Base-by-base conservation (phyloP, 2,797 vertebrate species). In the Falco naumanni region DNA sequence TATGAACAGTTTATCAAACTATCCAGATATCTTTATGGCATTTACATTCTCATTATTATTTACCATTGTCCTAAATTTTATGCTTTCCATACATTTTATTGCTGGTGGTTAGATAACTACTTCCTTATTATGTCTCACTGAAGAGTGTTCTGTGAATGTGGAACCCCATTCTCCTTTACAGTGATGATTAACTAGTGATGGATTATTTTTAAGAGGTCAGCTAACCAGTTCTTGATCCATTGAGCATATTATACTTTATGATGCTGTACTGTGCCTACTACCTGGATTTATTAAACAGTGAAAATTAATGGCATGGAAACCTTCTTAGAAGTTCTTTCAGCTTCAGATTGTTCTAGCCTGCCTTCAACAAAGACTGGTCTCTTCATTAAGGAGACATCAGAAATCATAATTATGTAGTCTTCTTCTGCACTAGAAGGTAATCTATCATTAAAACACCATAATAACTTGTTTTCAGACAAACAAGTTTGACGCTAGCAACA, bases 301-400 rank as follows among this genome's bases (percentile, higher is more conserved):
- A 93, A 90, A 90, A 87, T 66, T 87, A 87, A 89, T 83, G 43
- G 11, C 15, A 20, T 83, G 60, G 39, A 92, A 93, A 89, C 76
- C 26, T 76, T 56, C 14, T 88, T 68, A 63, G 48, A 86, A 80
- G 5, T 41, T 64, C 22, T 77, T 82, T 87, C 41, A 64, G 14
- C 20, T 87, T 84, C 80, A 69, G 17, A 45, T 54, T 82, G 16
- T 28, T 91, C 37, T 87, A 70, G 25, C 16, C 72, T 87, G 11
- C 14, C 37, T 84, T 84, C 47, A 81, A 10, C 9, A 60, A 45
- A 66, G 26, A 70, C 25, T 48, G 22, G 48, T 66, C 16, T 91
- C 63, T 95, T 93, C 41, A 54, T 90, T 91, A 90, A 79, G 54
- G 13, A 91, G 50, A 53, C 22, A 63, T 64, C 59, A 90, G 88